Evolutionary conservation across 2,888 invertebrate genomes (phyloP).

Genomic region (Allophyes oxyacanthae): DNA sequence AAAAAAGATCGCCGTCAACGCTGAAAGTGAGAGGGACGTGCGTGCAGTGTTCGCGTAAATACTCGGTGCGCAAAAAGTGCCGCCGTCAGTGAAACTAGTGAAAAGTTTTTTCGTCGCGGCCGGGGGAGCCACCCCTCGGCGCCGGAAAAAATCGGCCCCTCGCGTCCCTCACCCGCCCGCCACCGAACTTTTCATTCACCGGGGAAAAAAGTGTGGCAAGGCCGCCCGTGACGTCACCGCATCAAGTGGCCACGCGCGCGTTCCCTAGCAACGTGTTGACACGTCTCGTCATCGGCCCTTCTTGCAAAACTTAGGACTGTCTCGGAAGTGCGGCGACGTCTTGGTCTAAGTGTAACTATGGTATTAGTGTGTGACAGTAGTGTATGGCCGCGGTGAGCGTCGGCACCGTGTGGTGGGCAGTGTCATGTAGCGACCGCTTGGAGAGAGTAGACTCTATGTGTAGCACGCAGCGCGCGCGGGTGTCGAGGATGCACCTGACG

Average conservation of each 20-base stretch:
- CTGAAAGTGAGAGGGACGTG: conserved; percentile 80
- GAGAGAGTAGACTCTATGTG: conserved; percentile 80
- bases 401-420: conserved; percentile 68
- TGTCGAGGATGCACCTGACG: conserved; percentile 88
- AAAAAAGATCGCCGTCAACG: conserved; percentile 61
- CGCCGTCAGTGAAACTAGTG: conserved; percentile 88
- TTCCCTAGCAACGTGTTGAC: conserved; percentile 86
- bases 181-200: conserved; percentile 91
- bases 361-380: conserved; percentile 66
- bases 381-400: conserved; percentile 67
- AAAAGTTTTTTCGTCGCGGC: conserved; percentile 86
- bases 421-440: conserved; percentile 76
- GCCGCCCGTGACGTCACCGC: conserved; percentile 88
- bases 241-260: conserved; percentile 86
- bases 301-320: conserved; percentile 42
- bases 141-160: conserved; percentile 86
- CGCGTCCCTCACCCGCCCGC: conserved; percentile 86
- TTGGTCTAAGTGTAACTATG: conserved; percentile 59
- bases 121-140: conserved; percentile 84
- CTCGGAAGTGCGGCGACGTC: conserved; percentile 45
- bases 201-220: conserved; percentile 90
- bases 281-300: conserved; percentile 63
- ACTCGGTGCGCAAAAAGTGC: conserved; percentile 86
- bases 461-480: conserved; percentile 86
- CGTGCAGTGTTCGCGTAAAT: conserved; percentile 83